Percentiles rank a stretch among this genome's conserved stretches.
Conservation (phyloP, 2,113 vertebrate genomes). For the Carollia perspicillata region DNA sequence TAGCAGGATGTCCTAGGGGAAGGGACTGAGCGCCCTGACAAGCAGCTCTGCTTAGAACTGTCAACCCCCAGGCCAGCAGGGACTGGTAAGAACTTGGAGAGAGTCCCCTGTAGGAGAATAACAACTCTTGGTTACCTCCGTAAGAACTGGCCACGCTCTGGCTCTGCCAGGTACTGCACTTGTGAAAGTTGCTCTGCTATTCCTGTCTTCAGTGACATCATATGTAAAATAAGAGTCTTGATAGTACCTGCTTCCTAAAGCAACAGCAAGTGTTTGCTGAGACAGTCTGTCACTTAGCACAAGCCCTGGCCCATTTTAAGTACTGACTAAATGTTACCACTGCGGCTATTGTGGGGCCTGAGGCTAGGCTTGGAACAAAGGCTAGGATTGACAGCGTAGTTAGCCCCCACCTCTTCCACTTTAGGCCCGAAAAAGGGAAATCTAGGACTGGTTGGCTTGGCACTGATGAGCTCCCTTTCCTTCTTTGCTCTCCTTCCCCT, state of each 20-base stretch:
- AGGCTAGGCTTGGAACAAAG: not conserved
- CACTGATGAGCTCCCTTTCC: slow-evolving; percentile 76
- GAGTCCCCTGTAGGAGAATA: not conserved
- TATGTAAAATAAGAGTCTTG: not conserved
- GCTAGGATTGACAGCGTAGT: not conserved
- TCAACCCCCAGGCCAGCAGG: not conserved
- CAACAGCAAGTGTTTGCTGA: not conserved
- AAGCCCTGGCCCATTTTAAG: not conserved
- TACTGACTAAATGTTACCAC: not conserved
- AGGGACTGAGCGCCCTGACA: not conserved
- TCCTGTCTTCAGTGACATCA: not conserved
- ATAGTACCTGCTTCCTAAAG: not conserved
- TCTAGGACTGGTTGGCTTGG: slow-evolving; percentile 68
- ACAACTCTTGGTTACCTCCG: not conserved
- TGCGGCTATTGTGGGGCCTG: not conserved
- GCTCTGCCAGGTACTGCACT: not conserved
- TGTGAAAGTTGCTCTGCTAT: not conserved
- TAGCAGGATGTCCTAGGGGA: not conserved
- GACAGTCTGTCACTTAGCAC: not conserved
- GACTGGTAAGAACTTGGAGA: not conserved
- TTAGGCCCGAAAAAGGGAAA: not conserved
- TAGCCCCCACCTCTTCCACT: not conserved
- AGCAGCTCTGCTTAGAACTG: not conserved
- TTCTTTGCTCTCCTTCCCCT: slow-evolving; percentile 72
- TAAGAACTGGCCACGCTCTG: not conserved